Evolutionary conservation across 1,140 invertebrate genomes (phyloP), one percentile per base, ranked within the genome.

Genomic region (Drosophila obscura): DNA sequence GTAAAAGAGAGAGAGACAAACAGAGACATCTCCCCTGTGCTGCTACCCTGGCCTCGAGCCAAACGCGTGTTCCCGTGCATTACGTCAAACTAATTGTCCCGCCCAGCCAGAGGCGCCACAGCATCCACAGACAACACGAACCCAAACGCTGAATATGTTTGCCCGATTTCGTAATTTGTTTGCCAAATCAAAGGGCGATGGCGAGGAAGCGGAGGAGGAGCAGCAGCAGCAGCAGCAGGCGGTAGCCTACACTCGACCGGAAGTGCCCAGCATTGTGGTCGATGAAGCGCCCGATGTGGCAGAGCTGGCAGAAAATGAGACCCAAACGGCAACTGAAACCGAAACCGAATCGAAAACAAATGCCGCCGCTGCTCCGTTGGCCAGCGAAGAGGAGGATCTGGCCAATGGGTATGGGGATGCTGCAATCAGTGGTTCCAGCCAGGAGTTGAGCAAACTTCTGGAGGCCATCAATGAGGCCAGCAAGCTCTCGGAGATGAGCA

Each of bases 111-210:
- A 44, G 77, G 73, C 63, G 63, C 56, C 67, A 28, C 26, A 31
- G 43, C 2, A 45, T 11, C 35, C 5, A n/a, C 2, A 31, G 45
- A 44, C 19, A 44, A 15, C 26, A 9, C 9, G 13, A 15, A 49
- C 13, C 44, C 16, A 22, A 26, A 46, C 2, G 19, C 24, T 4
- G 24, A 73, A 77, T 73, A 91, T 91, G 89, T 91, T 91, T 74
- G 68, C 89, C 57, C 72, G 89, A 83, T 91, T 91, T 89, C 89
- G 89, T 41, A 91, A 91, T 79, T 64, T 91, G 49, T 91, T 91
- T 79, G 85, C 76, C 58, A 91, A 89, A 76, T 62, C 81, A 7
- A 91, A 87, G 63, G 64, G 66, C 9, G 78, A 82, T 0, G 81
- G 71, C 2, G 73, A 51, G 3, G 55, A 31, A 22, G 43, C 26